A percentile compares a stretch with the other conserved stretches of the same genome.
These are phyloP conservation scores for Danaus chrysippus DNA, from an alignment of 2,888 invertebrate species.

Conservation along the genomic window DNA sequence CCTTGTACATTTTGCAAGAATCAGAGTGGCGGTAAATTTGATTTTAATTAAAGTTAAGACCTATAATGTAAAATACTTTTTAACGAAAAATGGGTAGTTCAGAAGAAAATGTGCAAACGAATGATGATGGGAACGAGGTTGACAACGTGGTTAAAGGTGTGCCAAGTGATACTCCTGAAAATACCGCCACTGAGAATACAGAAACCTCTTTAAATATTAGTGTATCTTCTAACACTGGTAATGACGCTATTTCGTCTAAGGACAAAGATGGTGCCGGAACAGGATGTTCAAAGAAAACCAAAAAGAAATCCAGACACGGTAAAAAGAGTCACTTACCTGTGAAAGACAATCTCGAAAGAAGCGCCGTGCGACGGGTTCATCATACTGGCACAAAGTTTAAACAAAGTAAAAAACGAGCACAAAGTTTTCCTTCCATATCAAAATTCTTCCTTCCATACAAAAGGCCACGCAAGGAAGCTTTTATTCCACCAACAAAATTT, in stretches of 20 bases:
- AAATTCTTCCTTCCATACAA: conserved; percentile 88
- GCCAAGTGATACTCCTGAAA: conserved; percentile 56
- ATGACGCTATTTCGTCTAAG: conserved; percentile 55
- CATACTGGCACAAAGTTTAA: conserved; percentile 69
- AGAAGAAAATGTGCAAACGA: conserved; percentile 53
- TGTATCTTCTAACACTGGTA: conserved; percentile 40
- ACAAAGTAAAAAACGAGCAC: conserved; percentile 81
- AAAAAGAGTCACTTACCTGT: conserved; percentile 63
- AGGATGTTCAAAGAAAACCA: conserved; percentile 58
- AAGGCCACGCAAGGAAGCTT: conserved; percentile 84
- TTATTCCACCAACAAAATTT: conserved; percentile 95
- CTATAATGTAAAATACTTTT: conserved; percentile 48
- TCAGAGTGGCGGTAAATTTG: conserved; percentile 74
- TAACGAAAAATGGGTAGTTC: conserved; percentile 64
- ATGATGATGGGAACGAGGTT: conserved; percentile 47
- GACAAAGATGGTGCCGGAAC: conserved; percentile 51
- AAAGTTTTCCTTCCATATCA: conserved; percentile 82
- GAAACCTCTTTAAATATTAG: conserved; percentile 49
- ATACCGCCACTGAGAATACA: conserved; percentile 49
- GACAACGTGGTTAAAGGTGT: conserved; percentile 48
- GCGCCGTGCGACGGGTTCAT: conserved; percentile 61
- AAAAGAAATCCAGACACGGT: conserved; percentile 69
- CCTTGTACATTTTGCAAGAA: conserved; percentile 73
- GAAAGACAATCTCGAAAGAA: conserved; percentile 66
- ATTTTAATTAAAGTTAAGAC: conserved; percentile 49